Evolutionary conservation across 2,113 vertebrate species (phyloP), one percentile per base, ranked within the genome.

Genomic region (Platichthys stellatus): DNA sequence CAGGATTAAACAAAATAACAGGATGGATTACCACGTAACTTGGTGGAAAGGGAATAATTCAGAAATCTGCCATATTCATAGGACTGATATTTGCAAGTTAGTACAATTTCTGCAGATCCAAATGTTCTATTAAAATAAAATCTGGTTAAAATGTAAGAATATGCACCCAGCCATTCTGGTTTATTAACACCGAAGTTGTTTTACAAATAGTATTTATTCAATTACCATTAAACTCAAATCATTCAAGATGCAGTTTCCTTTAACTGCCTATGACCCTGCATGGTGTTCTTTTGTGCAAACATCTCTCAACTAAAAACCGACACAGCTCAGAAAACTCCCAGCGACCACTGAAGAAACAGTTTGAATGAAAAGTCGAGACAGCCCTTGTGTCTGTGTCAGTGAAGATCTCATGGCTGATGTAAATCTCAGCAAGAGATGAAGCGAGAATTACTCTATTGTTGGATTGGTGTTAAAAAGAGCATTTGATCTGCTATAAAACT

Each of bases 381-480:
- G 74, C 47, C 57, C 26, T 38, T 26, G 45, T 71, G 54, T 76
- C 74, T 57, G 24, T 73, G 71, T 63, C 67, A 58, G 45, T 24
- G 59, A 71, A 60, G 64, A 83, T 82, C 69, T 85, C 21, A 81
- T 2, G 64, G 80, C 18, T 90, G 90, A 90, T 88, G 85, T 78
- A 88, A 90, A 86, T 61, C 83, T 67, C 56, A 43, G 85, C 83
- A 90, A 90, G 77, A 90, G 35, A 86, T 82, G 81, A 78, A 84
- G 77, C 51, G 17, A 80, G 80, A 82, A 66, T 72, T 65, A 63
- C 74, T 78, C 67, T 51, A 69, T 85, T 84, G 86, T 76, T 78
- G 60, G 62, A 78, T 74, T 86, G 35, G 14, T 64, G 58, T 26
- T 2, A 24, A 69, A 67, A 47, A 53, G 66, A 47, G 5, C 49